Conservation (phyloP, 2,888 invertebrate species). For the Oithona nana region DNA sequence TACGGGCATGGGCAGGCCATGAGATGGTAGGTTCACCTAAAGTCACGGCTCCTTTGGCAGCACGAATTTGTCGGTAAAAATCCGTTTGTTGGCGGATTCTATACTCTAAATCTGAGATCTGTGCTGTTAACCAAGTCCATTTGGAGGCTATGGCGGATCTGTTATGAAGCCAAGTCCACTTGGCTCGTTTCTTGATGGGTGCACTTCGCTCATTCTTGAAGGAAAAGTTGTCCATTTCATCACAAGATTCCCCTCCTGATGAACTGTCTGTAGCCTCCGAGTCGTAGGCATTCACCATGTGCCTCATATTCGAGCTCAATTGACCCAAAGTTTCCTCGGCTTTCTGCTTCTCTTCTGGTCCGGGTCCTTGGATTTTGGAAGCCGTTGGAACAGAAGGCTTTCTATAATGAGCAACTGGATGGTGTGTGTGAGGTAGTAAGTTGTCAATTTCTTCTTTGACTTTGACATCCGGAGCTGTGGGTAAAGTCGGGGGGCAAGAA, state of each 20-base stretch:
- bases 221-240: slow-evolving; percentile 41
- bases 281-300: slow-evolving; percentile 32
- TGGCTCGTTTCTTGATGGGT: slow-evolving; percentile 26
- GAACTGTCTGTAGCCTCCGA: slow-evolving; percentile 85
- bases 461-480: neutral
- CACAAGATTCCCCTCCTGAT: slow-evolving; percentile 82
- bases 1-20: slow-evolving; percentile 22
- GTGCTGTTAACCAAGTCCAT: slow-evolving; percentile 83
- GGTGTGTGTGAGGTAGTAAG: too few relatives aligned
- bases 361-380: neutral
- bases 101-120: slow-evolving; percentile 75
- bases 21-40: neutral
- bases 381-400: neutral
- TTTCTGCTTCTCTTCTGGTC: neutral
- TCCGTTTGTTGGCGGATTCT: slow-evolving; percentile 72
- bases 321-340: neutral
- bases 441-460: neutral
- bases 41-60: slow-evolving; percentile 40
- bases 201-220: slow-evolving; percentile 18
- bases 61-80: slow-evolving; percentile 38
- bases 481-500: neutral
- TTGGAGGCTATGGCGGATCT: slow-evolving; percentile 62
- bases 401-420: neutral
- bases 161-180: slow-evolving; percentile 39
- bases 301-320: neutral